Base-by-base conservation (phyloP, 2,113 vertebrate species). In the Paramisgurnus dabryanus region DNA sequence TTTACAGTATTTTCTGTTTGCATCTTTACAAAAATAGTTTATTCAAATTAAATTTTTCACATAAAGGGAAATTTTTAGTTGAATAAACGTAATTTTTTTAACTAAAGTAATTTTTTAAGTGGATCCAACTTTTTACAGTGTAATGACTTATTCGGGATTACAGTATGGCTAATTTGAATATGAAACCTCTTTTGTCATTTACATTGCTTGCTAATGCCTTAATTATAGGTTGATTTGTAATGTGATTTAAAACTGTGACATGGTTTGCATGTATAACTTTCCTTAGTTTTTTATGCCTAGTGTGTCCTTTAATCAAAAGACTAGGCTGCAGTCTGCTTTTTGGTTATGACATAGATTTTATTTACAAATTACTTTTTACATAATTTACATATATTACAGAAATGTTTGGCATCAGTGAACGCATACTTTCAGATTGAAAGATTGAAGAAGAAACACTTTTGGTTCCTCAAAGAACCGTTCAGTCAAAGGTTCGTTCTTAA, bases 311-410 rank as follows among this genome's bases (percentile, higher is more conserved):
- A 65, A 27, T 63, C 58, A 39, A 75, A 63, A 71, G 3, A 67
- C 74, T 53, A 60, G 64, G 27, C 17, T 41, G 13, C 4, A 9
- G 27, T 47, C 4, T 12, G 39, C 18, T 15, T 63, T 78, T 13
- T 70, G 15, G 18, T 43, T 53, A 27, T 71, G 39, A 80, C 73
- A 87, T 89, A 87, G 76, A 73, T 87, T 93, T 93, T 93, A 92
- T 93, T 91, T 90, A 90, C 88, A 90, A 86, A 89, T 87, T 86
- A 79, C 77, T 84, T 86, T 91, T 86, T 89, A 91, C 90, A 92
- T 94, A 93, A 90, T 90, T 90, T 92, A 93, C 89, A 93, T 92
- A 91, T 91, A 80, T 89, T 91, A 93, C 90, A 94, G 10, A 76
- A n/a, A 57, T 58, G 15, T 57, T 57, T 57, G 53, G 6, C 53